Evolutionary conservation across 2,797 vertebrate genomes (phyloP).

Genomic region (Neosalanx taihuensis): DNA sequence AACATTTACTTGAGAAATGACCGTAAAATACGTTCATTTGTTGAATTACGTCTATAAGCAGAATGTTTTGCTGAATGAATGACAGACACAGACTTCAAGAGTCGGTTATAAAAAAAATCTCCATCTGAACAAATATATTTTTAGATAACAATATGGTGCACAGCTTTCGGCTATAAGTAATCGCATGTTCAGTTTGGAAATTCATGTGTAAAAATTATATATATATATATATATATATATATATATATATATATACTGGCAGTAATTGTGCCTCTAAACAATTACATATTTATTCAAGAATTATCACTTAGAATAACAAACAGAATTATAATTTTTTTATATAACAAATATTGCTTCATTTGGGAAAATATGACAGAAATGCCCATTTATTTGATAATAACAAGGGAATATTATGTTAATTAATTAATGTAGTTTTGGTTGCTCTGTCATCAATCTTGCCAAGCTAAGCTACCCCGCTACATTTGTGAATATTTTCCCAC

Average conservation of each 20-base stretch:
- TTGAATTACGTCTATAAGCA: too few relatives aligned
- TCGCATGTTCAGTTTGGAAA: slow-evolving; percentile 52
- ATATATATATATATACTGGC: slow-evolving; percentile 42
- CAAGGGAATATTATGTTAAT: neutral
- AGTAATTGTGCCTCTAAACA: slow-evolving; percentile 14
- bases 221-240: too few relatives aligned
- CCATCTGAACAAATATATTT: slow-evolving; percentile 56
- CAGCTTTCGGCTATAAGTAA: slow-evolving; percentile 40
- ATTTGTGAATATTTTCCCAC: neutral
- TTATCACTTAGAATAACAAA: neutral
- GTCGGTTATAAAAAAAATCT: slow-evolving; percentile 44
- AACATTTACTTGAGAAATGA: neutral
- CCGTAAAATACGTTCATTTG: too few relatives aligned
- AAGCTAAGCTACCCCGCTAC: too few relatives aligned
- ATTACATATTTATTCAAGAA: neutral
- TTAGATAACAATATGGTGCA: slow-evolving; percentile 58
- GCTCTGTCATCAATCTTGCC: too few relatives aligned
- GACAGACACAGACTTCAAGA: slow-evolving; percentile 34
- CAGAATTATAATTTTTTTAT: neutral
- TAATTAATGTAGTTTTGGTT: too few relatives aligned
- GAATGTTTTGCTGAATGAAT: slow-evolving; percentile 46
- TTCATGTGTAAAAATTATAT: slow-evolving; percentile 6
- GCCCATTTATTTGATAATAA: neutral
- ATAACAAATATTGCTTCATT: neutral
- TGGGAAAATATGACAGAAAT: neutral